Conservation (phyloP, 2,113 vertebrate genomes). For the Psephotus haematonotus region DNA sequence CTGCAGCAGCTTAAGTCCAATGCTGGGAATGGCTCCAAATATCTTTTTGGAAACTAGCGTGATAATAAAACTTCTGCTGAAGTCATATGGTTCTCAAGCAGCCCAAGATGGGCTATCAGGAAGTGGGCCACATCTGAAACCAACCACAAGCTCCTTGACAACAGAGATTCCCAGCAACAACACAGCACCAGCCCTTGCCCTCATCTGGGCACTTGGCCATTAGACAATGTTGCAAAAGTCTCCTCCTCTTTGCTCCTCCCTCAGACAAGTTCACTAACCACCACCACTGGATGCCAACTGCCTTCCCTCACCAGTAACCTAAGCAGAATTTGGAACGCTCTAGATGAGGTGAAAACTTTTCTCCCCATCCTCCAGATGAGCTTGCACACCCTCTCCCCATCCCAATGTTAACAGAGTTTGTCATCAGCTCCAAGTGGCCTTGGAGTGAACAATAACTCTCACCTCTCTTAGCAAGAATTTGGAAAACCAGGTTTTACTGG, state of each 20-base stretch:
- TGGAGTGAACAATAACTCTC: background rate
- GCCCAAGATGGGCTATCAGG: background rate
- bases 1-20: background rate
- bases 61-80: background rate
- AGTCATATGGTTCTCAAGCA: background rate
- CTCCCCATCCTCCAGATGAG: background rate
- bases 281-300: background rate
- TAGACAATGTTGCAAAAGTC: background rate
- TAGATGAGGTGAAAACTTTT: background rate
- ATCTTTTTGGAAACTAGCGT: background rate
- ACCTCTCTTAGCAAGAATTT: slow-evolving; percentile 30
- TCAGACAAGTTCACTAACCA: background rate
- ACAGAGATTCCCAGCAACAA: background rate
- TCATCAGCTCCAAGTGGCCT: background rate
- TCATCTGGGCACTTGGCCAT: background rate
- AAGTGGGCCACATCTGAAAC: background rate
- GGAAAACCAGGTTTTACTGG: background rate
- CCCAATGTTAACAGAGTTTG: background rate
- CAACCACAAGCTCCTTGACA: background rate
- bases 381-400: background rate
- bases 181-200: background rate
- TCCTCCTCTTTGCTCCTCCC: background rate
- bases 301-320: background rate
- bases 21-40: background rate
- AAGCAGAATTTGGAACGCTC: background rate